These are phyloP conservation scores for Microdon myrmicae DNA, from an alignment of 2,888 invertebrate species.

Conservation along the genomic window DNA sequence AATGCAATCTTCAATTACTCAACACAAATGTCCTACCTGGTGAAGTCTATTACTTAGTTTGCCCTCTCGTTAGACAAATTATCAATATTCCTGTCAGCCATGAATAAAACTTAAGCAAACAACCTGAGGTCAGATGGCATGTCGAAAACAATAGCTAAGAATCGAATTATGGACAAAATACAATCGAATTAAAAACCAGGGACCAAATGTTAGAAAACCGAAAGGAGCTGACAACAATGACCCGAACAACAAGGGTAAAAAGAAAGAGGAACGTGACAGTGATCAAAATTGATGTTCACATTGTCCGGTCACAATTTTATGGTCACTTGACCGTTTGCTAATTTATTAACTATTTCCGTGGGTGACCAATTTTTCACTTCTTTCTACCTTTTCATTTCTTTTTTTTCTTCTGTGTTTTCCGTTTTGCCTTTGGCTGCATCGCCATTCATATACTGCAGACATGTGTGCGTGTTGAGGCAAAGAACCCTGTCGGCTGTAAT, in stretches of 20 bases:
- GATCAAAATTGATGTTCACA: conserved; percentile 47
- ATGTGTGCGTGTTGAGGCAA: conserved; percentile 37
- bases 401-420: background rate
- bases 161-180: too few species aligned
- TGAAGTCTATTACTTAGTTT: too few species aligned
- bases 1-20: too few species aligned
- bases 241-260: conserved; percentile 10
- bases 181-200: too few species aligned
- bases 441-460: conserved; percentile 18
- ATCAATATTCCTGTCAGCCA: too few species aligned
- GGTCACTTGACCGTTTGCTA: conserved; percentile 56
- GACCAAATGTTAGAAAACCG: too few species aligned
- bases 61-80: too few species aligned
- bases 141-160: too few species aligned
- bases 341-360: conserved; percentile 58
- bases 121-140: too few species aligned
- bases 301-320: conserved; percentile 54
- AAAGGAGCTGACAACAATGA: conserved; percentile 10
- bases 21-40: too few species aligned
- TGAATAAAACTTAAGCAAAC: too few species aligned
- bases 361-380: conserved; percentile 56
- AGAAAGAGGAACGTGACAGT: conserved; percentile 29
- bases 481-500: conserved; percentile 45
- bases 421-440: conserved; percentile 1
- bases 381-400: too few species aligned